phyloP scores from a whole-genome alignment of 2,888 invertebrate genomes.

The Caenorhabditis becei region DNA sequence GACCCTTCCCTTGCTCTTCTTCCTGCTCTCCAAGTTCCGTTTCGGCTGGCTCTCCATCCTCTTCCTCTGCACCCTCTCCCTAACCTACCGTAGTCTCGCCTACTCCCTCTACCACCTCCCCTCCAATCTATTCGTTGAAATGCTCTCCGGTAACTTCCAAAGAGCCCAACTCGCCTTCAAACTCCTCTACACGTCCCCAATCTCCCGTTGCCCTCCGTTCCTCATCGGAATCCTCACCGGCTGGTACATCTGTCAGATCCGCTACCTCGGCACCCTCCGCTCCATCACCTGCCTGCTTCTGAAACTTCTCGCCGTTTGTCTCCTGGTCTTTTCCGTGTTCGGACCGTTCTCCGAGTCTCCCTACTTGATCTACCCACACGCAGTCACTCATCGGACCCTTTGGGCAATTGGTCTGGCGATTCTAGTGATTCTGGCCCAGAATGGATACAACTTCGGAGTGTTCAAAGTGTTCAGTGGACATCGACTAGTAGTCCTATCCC shows the following conservation, averaged over 20 bases:
- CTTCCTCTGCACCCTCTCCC: constrained; percentile 7
- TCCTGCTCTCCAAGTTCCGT: constrained; percentile 4
- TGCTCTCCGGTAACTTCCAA: constrained; percentile 58
- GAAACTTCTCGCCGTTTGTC: constrained; percentile 22
- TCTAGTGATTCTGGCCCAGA: constrained; percentile 47
- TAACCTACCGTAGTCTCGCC: constrained; percentile 46
- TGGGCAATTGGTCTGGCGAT: constrained; percentile 63
- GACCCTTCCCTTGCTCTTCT: constrained; percentile 62
- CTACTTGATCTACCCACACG: constrained; percentile 42
- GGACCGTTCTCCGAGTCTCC: constrained; percentile 31
- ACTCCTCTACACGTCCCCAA: constrained; percentile 60
- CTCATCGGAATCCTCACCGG: constrained; percentile 58
- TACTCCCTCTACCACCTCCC: constrained; percentile 44
- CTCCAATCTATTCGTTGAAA: constrained; percentile 62
- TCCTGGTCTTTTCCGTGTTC: constrained; percentile 25
- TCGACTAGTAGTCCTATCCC: constrained; percentile 45
- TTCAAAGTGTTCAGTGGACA: constrained; percentile 47
- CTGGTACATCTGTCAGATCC: constrained; percentile 45
- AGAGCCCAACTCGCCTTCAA: constrained; percentile 45
- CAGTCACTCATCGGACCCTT: constrained; percentile 50
- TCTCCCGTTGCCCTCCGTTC: constrained; percentile 65
- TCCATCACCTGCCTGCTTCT: constrained; percentile 13
- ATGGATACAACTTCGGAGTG: constrained; percentile 38
- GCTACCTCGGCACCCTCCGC: constrained; percentile 25
- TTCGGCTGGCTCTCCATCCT: constrained; percentile 27